These are phyloP conservation scores for Nyctibius bracteatus DNA, from an alignment of 2,113 vertebrate species.

Conservation along the genomic window DNA sequence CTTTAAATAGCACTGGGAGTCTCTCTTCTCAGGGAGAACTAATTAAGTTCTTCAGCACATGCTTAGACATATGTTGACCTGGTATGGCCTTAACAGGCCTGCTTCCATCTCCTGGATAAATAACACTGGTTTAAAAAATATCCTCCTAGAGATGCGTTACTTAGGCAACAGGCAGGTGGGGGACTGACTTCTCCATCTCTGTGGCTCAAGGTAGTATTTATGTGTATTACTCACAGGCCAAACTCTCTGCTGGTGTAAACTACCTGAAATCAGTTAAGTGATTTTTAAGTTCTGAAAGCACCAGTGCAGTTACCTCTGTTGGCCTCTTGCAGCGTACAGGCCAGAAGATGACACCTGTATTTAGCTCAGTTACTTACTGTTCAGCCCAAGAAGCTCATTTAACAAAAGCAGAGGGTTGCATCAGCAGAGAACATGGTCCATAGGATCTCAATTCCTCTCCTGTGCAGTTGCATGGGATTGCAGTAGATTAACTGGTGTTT, in stretches of 20 bases:
- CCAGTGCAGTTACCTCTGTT: not conserved
- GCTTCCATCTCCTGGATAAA: constrained; percentile 27
- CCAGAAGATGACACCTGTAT: not conserved
- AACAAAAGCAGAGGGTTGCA: not conserved
- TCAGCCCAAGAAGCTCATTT: not conserved
- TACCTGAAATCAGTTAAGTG: not conserved
- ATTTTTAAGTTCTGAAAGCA: not conserved
- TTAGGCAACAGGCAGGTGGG: constrained; percentile 44
- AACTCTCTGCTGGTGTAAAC: not conserved
- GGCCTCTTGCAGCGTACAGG: not conserved
- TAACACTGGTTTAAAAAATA: constrained; percentile 8
- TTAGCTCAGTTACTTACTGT: not conserved
- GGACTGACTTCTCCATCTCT: not conserved
- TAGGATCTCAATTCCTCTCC: not conserved
- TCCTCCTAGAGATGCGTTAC: constrained; percentile 1
- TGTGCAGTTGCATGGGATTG: not conserved
- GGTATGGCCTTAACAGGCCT: not conserved
- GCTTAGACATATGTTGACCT: constrained; percentile 58
- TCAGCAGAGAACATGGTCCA: not conserved
- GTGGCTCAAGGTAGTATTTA: not conserved
- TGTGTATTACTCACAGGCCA: not conserved
- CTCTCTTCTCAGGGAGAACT: constrained; percentile 37
- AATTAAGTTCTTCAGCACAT: constrained; percentile 44
- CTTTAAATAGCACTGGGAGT: constrained; percentile 30
- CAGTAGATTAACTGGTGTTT: not conserved